phyloP scores from a whole-genome alignment of 2,797 vertebrate species.

The Limnodromus scolopaceus region DNA sequence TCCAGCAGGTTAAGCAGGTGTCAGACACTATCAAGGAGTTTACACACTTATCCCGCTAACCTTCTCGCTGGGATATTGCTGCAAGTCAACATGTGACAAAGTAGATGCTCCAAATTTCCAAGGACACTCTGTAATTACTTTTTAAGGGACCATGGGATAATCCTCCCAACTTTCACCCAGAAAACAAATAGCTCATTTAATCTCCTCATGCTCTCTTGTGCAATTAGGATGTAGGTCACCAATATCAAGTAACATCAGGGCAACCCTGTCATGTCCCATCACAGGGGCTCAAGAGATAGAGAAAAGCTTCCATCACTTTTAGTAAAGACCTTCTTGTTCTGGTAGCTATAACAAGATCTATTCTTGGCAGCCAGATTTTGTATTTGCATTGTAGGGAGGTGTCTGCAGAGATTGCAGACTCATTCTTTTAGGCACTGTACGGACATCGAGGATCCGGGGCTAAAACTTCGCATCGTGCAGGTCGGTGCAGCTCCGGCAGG shows the following conservation, averaged over 20 bases:
- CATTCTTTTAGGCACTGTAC: not conserved
- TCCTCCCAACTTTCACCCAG: constrained; percentile 56
- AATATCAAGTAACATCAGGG: not conserved
- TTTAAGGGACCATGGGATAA: constrained; percentile 1
- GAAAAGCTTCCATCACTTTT: not conserved
- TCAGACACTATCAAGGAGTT: constrained; percentile 39
- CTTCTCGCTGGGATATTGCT: not conserved
- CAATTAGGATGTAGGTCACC: constrained; percentile 59
- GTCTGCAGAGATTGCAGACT: not conserved
- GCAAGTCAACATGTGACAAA: constrained; percentile 26
- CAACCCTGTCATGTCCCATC: not conserved
- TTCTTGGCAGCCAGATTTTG: not conserved
- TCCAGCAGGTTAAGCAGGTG: constrained; percentile 60
- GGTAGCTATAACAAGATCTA: not conserved
- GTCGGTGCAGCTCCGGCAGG: not conserved
- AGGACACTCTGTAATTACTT: constrained; percentile 1
- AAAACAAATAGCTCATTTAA: constrained; percentile 32
- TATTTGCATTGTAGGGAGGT: not conserved
- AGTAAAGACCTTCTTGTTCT: not conserved
- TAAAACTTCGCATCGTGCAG: not conserved
- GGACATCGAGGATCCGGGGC: not conserved
- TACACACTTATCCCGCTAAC: not conserved
- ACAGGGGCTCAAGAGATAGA: not conserved
- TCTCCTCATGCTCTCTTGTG: constrained; percentile 28
- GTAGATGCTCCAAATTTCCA: constrained; percentile 21